Base-by-base conservation (phyloP, 2,888 invertebrate species). In the Ecliptopera silaceata region DNA sequence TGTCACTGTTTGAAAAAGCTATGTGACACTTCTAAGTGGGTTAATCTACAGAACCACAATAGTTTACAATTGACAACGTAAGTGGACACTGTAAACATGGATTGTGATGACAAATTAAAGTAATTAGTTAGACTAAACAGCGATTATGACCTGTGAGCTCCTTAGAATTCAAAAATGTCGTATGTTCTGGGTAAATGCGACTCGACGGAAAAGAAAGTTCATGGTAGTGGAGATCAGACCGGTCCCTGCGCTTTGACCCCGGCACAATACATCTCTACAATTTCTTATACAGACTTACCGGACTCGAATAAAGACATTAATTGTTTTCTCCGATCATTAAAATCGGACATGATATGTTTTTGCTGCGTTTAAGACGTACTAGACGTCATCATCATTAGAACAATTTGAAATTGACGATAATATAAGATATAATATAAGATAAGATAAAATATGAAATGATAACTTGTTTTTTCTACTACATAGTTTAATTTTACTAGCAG, bases 161-260 rank as follows among this genome's bases (percentile, higher is more conserved):
- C 38, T 22, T 12, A 48, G 48, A 48, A 48, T 41, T 39, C 39
- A 66, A 50, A 62, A 70, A 69, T 67, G 68, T 66, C 59, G 63
- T 70, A 60, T 63, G 54, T 44, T 26, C 53, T 42, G 42, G 44
- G 44, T 55, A 55, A 51, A 44, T 12, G 42, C 31, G 78, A 80
- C 75, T 78, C 82, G 76, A 79, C 77, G 82, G 84, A 88, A 88
- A 88, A 88, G 89, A 89, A 88, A 88, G 89, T 88, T 72, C 76
- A 74, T 72, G 72, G 73, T 70, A 61, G 58, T 41, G 26, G 49
- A 38, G 59, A 42, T 22, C 56, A 53, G 71, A 78, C 77, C 83
- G 84, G 82, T 82, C 80, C 76, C 68, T 75, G 81, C 77, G 82
- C 83, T 85, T 78, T 86, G 88, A 87, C 87, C 89, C 75, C 77